These are phyloP conservation scores for Enteromius trimaculatus DNA, from an alignment of 2,797 vertebrate genomes.

Conservation along the genomic window DNA sequence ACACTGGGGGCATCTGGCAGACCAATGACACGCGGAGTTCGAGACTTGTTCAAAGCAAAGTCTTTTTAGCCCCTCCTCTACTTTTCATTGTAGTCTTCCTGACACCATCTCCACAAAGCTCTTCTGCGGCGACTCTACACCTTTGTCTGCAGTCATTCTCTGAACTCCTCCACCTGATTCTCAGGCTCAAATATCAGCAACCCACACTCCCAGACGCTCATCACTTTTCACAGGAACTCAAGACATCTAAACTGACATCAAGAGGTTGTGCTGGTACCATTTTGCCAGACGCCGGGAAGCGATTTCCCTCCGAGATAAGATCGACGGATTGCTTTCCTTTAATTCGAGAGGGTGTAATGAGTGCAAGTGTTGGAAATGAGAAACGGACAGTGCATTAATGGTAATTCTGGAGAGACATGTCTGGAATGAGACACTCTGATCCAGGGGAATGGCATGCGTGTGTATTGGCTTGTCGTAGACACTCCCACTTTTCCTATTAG, in stretches of 20 bases:
- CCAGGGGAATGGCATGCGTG: constrained; percentile 55
- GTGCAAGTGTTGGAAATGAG: constrained; percentile 41
- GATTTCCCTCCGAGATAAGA: constrained; percentile 6
- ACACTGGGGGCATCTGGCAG: constrained; percentile 71
- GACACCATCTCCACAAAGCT: constrained; percentile 57
- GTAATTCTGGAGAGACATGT: constrained; percentile 57
- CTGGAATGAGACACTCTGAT: constrained; percentile 51
- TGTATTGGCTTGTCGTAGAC: constrained; percentile 47
- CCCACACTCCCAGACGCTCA: constrained; percentile 31
- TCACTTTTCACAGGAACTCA: constrained; percentile 35
- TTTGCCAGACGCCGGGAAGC: constrained; percentile 2
- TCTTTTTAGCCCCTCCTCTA: constrained; percentile 58
- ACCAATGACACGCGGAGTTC: constrained; percentile 74
- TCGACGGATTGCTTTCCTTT: neutral
- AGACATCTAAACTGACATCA: constrained; percentile 35
- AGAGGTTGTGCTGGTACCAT: constrained; percentile 21
- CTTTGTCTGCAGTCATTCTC: constrained; percentile 33
- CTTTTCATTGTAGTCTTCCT: constrained; percentile 49
- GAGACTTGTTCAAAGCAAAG: constrained; percentile 68
- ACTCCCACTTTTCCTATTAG: constrained; percentile 55
- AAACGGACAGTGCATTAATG: constrained; percentile 34
- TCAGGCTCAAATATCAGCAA: constrained; percentile 44
- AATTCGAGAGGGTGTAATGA: constrained; percentile 42
- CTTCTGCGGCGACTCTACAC: constrained; percentile 49
- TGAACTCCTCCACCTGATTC: constrained; percentile 48